phyloP scores from a whole-genome alignment of 2,888 invertebrate genomes.

The Chouioia cunea region DNA sequence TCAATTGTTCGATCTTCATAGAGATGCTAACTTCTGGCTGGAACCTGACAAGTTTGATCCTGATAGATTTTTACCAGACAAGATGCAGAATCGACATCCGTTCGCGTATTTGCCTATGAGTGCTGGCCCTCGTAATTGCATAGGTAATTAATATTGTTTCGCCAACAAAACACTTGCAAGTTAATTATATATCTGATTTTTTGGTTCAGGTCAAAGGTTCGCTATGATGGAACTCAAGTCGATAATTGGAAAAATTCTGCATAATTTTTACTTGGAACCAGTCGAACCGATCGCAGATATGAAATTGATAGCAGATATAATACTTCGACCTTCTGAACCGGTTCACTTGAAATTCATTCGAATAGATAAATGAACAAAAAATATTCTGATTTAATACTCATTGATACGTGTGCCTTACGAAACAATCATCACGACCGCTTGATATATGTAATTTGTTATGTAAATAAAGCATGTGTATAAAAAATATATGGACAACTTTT shows the following conservation, averaged over 20 bases:
- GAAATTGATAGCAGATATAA: conserved; percentile 21
- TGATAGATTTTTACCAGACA: conserved; percentile 71
- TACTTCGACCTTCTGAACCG: conserved; percentile 19
- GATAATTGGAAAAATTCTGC: conserved; percentile 21
- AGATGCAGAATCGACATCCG: conserved; percentile 68
- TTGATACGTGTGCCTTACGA: too few species aligned
- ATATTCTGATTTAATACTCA: too few species aligned
- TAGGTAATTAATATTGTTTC: conserved; percentile 67
- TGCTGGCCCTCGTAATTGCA: conserved; percentile 70
- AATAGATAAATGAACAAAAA: not conserved
- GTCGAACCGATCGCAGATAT: conserved; percentile 26
- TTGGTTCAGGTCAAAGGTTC: conserved; percentile 40
- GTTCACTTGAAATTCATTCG: conserved; percentile 6
- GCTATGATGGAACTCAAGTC: conserved; percentile 38
- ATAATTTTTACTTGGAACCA: conserved; percentile 36
- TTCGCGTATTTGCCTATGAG: conserved; percentile 72
- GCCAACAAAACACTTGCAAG: not conserved
- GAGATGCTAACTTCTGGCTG: conserved; percentile 72
- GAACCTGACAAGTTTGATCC: conserved; percentile 71
- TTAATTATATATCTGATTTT: not conserved
- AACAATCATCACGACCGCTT: too few species aligned
- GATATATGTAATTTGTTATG: too few species aligned
- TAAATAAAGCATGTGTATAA: too few species aligned
- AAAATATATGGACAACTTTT: too few species aligned
- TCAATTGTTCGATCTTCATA: conserved; percentile 74